These are phyloP conservation scores for Drosophila equinoxialis DNA, from an alignment of 1,140 invertebrate species.

Conservation along the genomic window DNA sequence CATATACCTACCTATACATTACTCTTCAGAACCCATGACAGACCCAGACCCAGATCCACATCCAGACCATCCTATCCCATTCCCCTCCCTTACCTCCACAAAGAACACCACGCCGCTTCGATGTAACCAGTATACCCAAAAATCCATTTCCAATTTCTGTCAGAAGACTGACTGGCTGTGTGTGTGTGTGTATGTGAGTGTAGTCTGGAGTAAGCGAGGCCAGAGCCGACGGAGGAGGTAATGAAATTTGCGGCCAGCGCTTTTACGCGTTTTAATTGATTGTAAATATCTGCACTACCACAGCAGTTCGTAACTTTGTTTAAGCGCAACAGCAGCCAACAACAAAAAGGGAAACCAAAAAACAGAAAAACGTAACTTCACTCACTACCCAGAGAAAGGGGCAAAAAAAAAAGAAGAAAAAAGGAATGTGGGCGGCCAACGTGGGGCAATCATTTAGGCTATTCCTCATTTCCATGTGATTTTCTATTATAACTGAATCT, in stretches of 20 bases:
- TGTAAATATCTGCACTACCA: constrained; percentile 72
- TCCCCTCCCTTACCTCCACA: too few species aligned
- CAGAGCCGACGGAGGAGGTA: constrained; percentile 30
- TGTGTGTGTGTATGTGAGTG: not conserved
- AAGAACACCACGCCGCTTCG: not conserved
- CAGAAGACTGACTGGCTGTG: constrained; percentile 18
- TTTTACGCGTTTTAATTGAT: constrained; percentile 77
- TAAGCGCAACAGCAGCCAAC: not conserved
- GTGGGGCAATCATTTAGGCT: not conserved
- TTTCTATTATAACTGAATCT: not conserved
- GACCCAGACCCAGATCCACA: too few species aligned
- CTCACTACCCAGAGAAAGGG: not conserved
- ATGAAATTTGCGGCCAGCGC: constrained; percentile 74
- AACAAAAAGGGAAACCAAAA: not conserved
- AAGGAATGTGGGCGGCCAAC: not conserved
- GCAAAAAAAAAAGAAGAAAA: not conserved
- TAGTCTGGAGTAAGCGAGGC: too few species aligned
- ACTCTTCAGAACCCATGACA: not conserved
- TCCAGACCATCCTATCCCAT: too few species aligned
- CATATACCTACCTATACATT: constrained; percentile 7
- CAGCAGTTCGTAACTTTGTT: constrained; percentile 34
- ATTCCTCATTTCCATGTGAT: too few species aligned
- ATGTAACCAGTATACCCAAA: constrained; percentile 43
- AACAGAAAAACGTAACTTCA: not conserved
- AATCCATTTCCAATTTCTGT: constrained; percentile 26